Base-by-base conservation (phyloP, 2,888 invertebrate genomes). In the Brachyptera risi region DNA sequence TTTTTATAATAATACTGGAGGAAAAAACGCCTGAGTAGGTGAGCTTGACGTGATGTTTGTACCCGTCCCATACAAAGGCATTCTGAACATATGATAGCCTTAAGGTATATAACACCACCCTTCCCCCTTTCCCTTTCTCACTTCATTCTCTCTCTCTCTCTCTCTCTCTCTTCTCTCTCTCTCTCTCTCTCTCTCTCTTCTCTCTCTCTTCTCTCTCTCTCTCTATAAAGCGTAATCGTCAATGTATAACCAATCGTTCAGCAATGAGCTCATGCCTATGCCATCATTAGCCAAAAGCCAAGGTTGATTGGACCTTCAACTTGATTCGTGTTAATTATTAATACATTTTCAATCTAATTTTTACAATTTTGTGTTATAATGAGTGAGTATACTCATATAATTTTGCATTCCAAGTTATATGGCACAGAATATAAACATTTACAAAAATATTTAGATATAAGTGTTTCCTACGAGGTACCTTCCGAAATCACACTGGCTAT, bases 101-200 rank as follows among this genome's bases (percentile, higher is more conserved):
- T 15, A 35, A 26, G 21, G 38, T 21, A 17, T 56, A 19, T 56
- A n/a, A 15, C 11, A 26, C 38, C 56, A 51, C n/a, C 21, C n/a
- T 11, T 58, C 35, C 50, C 49, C 17, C 15, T 7, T 24, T 50
- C 27, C 21, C 24, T 27, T 5, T 17, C 60, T 19, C 50, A 13
- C 26, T 23, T 37, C 40, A 21, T 26, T 38, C 42, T 47, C 49
- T 47, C 4, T 51, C 58, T 56, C 58, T 56, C 63, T 42, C 56
- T 49, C 24, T n/a, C n/a, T n/a, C n/a, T n/a, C n/a, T n/a, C n/a
- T n/a, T n/a, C n/a, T n/a, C n/a, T n/a, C n/a, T n/a, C n/a, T n/a
- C n/a, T n/a, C 63, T 63, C 66, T 65, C 65, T 62, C 58, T 59
- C 63, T 67, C 69, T 65, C 69, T 66, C 62, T 68, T 65, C 65